Evolutionary conservation across 2,113 vertebrate genomes (phyloP).

Genomic region (Rafetus swinhoei): DNA sequence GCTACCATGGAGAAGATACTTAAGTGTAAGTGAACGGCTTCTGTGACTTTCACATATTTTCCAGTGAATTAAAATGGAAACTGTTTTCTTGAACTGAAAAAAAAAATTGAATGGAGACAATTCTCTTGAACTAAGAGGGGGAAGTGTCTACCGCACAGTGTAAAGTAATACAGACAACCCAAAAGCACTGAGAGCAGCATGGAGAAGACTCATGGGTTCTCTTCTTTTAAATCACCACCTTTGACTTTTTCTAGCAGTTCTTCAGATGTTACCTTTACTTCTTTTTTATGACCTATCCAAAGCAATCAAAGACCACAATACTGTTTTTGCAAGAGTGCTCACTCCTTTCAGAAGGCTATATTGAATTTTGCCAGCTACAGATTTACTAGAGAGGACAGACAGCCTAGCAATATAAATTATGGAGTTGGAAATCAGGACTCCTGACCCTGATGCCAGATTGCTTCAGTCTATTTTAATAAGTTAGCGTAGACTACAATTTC

Average conservation of each 20-base stretch:
- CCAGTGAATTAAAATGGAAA: neutral
- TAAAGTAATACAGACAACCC: constrained; percentile 1
- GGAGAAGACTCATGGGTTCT: neutral
- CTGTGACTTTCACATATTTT: neutral
- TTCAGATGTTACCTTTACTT: constrained; percentile 25
- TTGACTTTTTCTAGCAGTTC: constrained; percentile 28
- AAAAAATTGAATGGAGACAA: neutral
- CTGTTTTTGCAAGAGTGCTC: constrained; percentile 10
- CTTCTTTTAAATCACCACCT: constrained; percentile 25
- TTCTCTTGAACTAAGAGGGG: constrained; percentile 16
- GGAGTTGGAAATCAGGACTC: neutral
- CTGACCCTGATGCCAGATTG: constrained; percentile 20
- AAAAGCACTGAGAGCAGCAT: constrained; percentile 8
- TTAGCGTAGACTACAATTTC: constrained; percentile 51
- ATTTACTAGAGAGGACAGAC: constrained; percentile 26
- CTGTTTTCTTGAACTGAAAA: neutral
- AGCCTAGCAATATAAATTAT: constrained; percentile 22
- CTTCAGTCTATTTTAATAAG: constrained; percentile 60
- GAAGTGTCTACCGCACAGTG: neutral
- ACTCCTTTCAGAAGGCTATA: constrained; percentile 23
- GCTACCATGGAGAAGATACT: neutral
- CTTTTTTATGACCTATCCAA: constrained; percentile 18
- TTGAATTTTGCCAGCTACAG: constrained; percentile 37
- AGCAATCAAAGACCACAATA: constrained; percentile 29
- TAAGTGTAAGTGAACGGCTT: neutral